A percentile compares a stretch with the other conserved stretches of the same genome.
Evolutionary conservation across 2,113 vertebrate species (phyloP).

Genomic region (Ochotona curzoniae): DNA sequence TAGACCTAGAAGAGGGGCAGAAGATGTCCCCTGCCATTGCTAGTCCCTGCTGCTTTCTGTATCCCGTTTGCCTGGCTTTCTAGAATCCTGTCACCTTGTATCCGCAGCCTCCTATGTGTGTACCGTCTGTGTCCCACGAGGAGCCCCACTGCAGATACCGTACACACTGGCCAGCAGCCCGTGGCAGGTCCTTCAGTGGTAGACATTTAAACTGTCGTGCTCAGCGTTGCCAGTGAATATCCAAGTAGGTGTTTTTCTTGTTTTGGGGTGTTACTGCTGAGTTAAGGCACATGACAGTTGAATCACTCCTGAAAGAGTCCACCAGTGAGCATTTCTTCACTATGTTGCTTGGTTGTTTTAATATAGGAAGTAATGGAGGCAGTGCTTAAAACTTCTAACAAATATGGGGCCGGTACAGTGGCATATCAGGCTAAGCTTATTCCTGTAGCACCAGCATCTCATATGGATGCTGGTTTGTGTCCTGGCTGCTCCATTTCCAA

Average conservation of each 20-base stretch:
- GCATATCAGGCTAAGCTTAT: no score
- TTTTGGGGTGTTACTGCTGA: not conserved
- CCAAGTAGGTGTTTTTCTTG: not conserved
- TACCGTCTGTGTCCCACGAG: not conserved
- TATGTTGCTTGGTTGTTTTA: constrained; percentile 3
- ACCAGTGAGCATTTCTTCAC: not conserved
- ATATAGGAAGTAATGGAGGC: not conserved
- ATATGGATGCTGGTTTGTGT: no score
- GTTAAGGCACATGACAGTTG: not conserved
- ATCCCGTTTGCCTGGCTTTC: not conserved
- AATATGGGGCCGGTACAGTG: not conserved
- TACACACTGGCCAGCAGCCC: not conserved
- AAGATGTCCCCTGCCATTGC: not conserved
- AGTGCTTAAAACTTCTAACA: not conserved
- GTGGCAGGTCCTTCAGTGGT: not conserved
- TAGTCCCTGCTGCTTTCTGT: not conserved
- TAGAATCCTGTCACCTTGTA: not conserved
- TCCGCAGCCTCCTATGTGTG: not conserved
- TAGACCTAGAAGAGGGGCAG: not conserved
- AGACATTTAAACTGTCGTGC: not conserved
- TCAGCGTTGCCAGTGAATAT: not conserved
- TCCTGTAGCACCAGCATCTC: no score
- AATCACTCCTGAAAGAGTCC: not conserved
- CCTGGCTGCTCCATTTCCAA: no score
- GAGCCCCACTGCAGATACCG: not conserved